Evolutionary conservation across 2,797 vertebrate genomes (phyloP).

Genomic region (Odontamblyopus rebecca): DNA sequence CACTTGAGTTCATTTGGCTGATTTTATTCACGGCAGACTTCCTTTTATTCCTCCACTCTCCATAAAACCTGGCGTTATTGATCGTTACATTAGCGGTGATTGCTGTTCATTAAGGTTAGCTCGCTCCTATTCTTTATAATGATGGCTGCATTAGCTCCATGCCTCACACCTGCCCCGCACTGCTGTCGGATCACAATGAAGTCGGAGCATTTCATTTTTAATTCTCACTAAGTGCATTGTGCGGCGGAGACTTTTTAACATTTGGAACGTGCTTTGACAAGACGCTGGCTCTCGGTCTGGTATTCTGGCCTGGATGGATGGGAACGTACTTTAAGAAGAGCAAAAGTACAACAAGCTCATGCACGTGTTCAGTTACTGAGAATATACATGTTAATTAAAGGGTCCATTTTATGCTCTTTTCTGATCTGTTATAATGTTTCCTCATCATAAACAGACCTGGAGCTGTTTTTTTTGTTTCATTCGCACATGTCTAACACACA

Average conservation of each 20-base stretch:
- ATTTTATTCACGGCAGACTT: conserved; percentile 52
- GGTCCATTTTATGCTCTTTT: too few species aligned
- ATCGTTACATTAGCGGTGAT: conserved; percentile 58
- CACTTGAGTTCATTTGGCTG: conserved; percentile 45
- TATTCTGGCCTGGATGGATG: not conserved
- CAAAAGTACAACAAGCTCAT: not conserved
- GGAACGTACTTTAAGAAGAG: not conserved
- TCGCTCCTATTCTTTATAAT: conserved; percentile 56
- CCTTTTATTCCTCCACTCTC: conserved; percentile 63
- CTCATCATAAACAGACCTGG: too few species aligned
- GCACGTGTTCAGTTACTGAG: too few species aligned
- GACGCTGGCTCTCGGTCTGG: not conserved
- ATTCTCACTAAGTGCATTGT: conserved; percentile 18
- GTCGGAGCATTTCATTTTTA: conserved; percentile 27
- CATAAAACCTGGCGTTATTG: conserved; percentile 64
- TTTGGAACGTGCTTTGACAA: not conserved
- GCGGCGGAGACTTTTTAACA: not conserved
- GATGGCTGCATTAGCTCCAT: conserved; percentile 35
- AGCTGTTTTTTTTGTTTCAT: too few species aligned
- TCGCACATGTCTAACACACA: too few species aligned
- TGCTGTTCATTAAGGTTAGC: conserved; percentile 55
- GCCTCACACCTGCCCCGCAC: conserved; percentile 4
- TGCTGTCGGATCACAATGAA: conserved; percentile 18
- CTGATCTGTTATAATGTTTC: too few species aligned
- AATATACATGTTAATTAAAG: too few species aligned